Evolutionary conservation across 2,888 invertebrate genomes (phyloP).

Genomic region (Ferdinandea cuprea): DNA sequence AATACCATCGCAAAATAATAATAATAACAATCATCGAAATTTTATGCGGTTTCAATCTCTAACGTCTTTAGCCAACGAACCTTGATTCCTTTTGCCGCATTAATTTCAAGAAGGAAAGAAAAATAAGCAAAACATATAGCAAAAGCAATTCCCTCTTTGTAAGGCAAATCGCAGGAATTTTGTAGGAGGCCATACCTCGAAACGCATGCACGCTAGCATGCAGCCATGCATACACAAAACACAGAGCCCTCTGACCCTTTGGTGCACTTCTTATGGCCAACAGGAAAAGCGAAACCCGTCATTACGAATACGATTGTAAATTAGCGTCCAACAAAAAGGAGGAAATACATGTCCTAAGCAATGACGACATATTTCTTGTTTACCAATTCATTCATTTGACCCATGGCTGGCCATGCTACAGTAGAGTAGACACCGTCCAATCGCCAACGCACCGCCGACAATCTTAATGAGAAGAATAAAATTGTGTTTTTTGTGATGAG

Average conservation of each 20-base stretch:
- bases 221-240: conserved; percentile 59
- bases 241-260: background rate
- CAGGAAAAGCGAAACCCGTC: conserved; percentile 41
- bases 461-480: conserved; percentile 23
- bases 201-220: conserved; percentile 51
- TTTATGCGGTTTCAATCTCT: conserved; percentile 59
- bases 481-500: conserved; percentile 13
- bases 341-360: conserved; percentile 12
- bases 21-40: conserved; percentile 15
- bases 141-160: conserved; percentile 37
- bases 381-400: conserved; percentile 10
- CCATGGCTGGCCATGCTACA: conserved; percentile 45
- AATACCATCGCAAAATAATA: background rate
- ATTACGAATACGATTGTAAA: conserved; percentile 55
- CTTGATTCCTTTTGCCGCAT: conserved; percentile 68
- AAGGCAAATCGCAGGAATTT: conserved; percentile 44
- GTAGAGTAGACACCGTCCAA: conserved; percentile 58
- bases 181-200: conserved; percentile 30
- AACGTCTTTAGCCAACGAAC: conserved; percentile 66
- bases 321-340: conserved; percentile 55
- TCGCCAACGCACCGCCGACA: background rate
- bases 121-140: conserved; percentile 20
- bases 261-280: conserved; percentile 44
- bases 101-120: conserved; percentile 12
- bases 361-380: conserved; percentile 25